Percentiles rank a stretch among this genome's conserved stretches.
These are phyloP conservation scores for Drosophila aff. DNA, from an alignment of 1,140 invertebrate genomes.

Conservation along the genomic window DNA sequence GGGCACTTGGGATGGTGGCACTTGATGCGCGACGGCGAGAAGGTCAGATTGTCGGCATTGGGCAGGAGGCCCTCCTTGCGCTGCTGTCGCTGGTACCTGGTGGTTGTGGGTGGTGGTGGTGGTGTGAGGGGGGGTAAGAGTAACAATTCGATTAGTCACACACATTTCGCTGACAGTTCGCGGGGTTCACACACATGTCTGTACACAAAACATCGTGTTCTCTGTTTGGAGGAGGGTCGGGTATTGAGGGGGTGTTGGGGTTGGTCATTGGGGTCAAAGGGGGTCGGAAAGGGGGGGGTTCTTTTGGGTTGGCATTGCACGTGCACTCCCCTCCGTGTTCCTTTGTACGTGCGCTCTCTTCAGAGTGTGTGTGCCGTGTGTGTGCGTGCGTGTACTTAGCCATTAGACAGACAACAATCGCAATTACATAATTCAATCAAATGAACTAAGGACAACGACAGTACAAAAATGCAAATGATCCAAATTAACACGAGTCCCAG, in stretches of 20 bases:
- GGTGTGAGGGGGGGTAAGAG: not conserved
- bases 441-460: conserved; percentile 69
- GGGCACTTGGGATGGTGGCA: conserved; percentile 85
- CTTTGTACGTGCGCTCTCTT: conserved; percentile 36
- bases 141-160: conserved; percentile 58
- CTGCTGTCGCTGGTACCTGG: conserved; percentile 82
- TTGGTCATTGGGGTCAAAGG: conserved; percentile 11
- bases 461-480: conserved; percentile 69
- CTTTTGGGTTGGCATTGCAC: conserved; percentile 20
- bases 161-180: conserved; percentile 18
- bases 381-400: conserved; percentile 60
- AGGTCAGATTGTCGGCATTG: conserved; percentile 84
- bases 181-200: conserved; percentile 49
- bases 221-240: conserved; percentile 19
- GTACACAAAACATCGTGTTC: conserved; percentile 57
- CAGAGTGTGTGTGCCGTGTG: conserved; percentile 17
- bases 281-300: conserved; percentile 1
- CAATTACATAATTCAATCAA: conserved; percentile 82
- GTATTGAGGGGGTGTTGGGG: not conserved
- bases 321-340: conserved; percentile 19
- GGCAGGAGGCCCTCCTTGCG: conserved; percentile 82
- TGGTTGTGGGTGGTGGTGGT: not conserved
- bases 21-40: conserved; percentile 84
- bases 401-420: conserved; percentile 71
- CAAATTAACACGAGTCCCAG: conserved; percentile 68